Evolutionary conservation across 2,888 invertebrate species (phyloP), one percentile per base, ranked within the genome.

Genomic region (Platycheirus albimanus): DNA sequence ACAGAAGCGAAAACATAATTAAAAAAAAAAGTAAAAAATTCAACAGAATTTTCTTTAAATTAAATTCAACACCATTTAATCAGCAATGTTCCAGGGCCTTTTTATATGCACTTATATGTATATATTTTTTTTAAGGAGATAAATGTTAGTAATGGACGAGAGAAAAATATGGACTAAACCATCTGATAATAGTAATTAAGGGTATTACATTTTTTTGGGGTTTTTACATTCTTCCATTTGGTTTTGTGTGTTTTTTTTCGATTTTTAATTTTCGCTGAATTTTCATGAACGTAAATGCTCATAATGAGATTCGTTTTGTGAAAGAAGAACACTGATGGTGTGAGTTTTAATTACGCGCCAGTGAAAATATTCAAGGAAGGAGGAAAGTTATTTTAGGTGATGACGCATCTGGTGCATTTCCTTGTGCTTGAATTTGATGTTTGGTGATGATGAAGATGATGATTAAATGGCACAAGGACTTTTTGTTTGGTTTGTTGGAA

Each of bases 141-240:
- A 79, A 74, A 74, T 69, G 52, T 47, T 64, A 64, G 74, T 49
- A 74, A 74, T 64, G 74, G 79, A 30, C 41, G 43, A 69, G 75
- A 41, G 28, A 33, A 64, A 74, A 75, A 63, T 64, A 69, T 69
- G 64, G 61, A 61, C 79, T 79, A 51, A 69, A 49, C 75, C 74
- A 80, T 80, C 75, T 69, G 79, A 80, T 80, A 74, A 75, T 58
- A 56, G 79, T 75, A 79, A 74, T 74, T 79, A 79, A 63, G 74
- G 43, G 63, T 28, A 69, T 79, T 47, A 47, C 36, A 67, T 75
- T 75, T 66, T 71, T 66, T 66, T 72, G 33, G 45, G 51, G 49
- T 33, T 61, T 56, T 66, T 52, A 13, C 49, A 71, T 36, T 38
- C 28, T 45, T 3, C 41, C 43, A 61, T 61, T 43, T 17, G 45